These are phyloP conservation scores for Arothron firmamentum DNA, from an alignment of 2,113 vertebrate species.

Conservation along the genomic window DNA sequence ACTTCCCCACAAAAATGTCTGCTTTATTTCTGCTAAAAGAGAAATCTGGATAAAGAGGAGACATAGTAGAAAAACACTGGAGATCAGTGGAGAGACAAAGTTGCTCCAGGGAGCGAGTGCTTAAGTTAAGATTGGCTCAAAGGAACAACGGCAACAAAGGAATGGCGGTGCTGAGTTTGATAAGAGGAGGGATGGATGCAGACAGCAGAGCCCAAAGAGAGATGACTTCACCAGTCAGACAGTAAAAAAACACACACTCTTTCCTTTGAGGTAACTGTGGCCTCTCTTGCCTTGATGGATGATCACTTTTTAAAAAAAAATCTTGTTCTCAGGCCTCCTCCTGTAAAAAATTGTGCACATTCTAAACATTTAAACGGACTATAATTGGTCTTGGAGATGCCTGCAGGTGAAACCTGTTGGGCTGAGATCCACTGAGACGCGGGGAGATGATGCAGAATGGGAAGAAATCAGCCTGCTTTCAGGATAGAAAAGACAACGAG, in stretches of 20 bases:
- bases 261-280: conserved; percentile 19
- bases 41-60: conserved; percentile 13
- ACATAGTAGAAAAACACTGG: background rate
- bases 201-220: conserved; percentile 15
- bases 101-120: conserved; percentile 4
- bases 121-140: conserved; percentile 7
- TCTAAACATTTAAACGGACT: conserved; percentile 19
- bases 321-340: conserved; percentile 5
- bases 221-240: conserved; percentile 24
- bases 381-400: conserved; percentile 34
- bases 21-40: background rate
- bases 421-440: conserved; percentile 36
- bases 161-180: conserved; percentile 13
- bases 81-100: conserved; percentile 19
- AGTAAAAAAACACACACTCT: conserved; percentile 10
- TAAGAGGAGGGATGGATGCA: conserved; percentile 17
- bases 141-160: conserved; percentile 2
- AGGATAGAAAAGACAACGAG: conserved; percentile 25
- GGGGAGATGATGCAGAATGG: conserved; percentile 44
- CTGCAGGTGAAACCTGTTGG: conserved; percentile 41
- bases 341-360: conserved; percentile 12
- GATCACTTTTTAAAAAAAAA: background rate
- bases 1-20: background rate
- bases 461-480: conserved; percentile 31
- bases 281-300: conserved; percentile 20